Base-by-base conservation (phyloP, 2,797 vertebrate species). In the Bovichtus diacanthus region DNA sequence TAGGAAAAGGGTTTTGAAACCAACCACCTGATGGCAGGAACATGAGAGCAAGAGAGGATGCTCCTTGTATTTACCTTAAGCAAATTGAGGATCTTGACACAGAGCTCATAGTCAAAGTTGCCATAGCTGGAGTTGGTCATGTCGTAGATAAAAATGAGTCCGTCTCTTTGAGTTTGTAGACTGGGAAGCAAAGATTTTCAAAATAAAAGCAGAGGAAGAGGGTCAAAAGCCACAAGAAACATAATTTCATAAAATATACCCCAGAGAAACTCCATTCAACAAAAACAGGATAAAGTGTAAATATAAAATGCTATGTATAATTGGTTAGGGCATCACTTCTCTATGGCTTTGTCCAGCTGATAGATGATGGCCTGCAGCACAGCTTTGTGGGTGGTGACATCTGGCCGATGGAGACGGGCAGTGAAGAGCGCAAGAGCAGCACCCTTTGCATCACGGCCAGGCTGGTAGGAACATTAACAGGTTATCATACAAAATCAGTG, bases 21-120 rank as follows among this genome's bases (percentile, higher is more conserved):
- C 1, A 47, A 70, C 31, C 27, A 63, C 9, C 27, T 51, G 3
- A 65, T 74, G 16, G 21, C 38, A 67, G 9, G 13, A 9, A 56
- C 34, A 66, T 34, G 18, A 67, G 38, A 76, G 31, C 3, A 63
- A 61, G 18, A 61, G 15, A 59, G n/a, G 29, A 60, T 15, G 53
- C 19, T 70, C 6, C 8, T 36, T 34, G 39, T 51, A 65, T 54
- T 89, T 91, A 97, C 96, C 95, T 97, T 97, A 43, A 97, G 95
- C 60, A 97, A 93, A 92, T 96, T 94, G 61, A 97, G 92, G 71
- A 97, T 97, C 93, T 97, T 97, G 78, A 96, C 96, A 85, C 96
- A 96, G 51, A 97, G 94, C 38, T 96, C 96, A 66, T 97, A 97
- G 90, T 97, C 96, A 91, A 97, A 97, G 90, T 97, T 96, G 73